These are phyloP conservation scores for Sebastolobus altivelis DNA, from an alignment of 2,797 vertebrate genomes.

Conservation along the genomic window DNA sequence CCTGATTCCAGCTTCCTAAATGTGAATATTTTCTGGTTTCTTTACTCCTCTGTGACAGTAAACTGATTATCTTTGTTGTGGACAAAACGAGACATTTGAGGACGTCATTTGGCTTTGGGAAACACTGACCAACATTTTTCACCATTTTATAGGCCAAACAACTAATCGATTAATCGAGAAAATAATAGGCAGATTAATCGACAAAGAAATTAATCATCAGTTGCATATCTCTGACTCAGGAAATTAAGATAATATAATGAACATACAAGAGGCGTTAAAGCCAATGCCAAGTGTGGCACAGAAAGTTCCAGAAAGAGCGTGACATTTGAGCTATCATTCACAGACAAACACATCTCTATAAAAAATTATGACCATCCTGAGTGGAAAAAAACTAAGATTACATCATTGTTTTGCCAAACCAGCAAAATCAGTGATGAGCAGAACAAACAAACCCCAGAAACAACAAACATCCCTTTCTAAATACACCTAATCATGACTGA, in stretches of 20 bases:
- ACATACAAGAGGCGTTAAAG: neutral
- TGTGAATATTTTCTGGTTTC: no score
- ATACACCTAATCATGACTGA: conserved; percentile 3
- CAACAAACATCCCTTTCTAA: conserved; percentile 23
- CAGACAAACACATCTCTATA: neutral
- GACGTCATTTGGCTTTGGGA: no score
- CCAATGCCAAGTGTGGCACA: neutral
- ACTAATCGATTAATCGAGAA: no score
- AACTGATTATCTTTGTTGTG: no score
- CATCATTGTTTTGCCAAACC: conserved; percentile 11
- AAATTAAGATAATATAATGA: conserved; percentile 14
- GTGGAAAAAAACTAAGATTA: neutral
- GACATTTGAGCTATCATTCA: neutral
- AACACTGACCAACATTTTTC: no score
- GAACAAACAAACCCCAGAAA: neutral
- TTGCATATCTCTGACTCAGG: neutral
- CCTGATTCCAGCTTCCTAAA: no score
- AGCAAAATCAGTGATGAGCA: neutral
- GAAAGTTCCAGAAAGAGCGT: conserved; percentile 19
- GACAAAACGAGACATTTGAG: no score
- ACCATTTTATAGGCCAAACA: no score
- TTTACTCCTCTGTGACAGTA: no score
- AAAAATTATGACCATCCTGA: neutral
- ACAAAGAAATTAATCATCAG: no score
- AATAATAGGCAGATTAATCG: no score